These are phyloP conservation scores for Odontophorus gujanensis DNA, from an alignment of 2,113 vertebrate species.

Conservation along the genomic window DNA sequence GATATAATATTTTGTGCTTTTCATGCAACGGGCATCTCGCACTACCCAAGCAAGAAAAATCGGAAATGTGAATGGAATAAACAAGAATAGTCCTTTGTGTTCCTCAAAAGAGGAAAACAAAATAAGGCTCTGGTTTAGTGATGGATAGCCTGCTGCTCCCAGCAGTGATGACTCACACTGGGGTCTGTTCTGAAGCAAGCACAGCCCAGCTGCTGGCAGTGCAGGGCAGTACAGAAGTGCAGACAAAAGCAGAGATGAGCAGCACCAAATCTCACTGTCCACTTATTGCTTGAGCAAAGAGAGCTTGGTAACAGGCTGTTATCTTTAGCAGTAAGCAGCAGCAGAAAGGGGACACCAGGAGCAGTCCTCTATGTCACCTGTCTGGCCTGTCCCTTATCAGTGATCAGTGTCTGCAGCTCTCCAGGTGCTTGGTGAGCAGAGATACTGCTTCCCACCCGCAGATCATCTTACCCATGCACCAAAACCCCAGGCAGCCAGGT, in stretches of 20 bases:
- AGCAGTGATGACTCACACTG: neutral
- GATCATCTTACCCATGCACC: neutral
- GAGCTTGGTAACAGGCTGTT: neutral
- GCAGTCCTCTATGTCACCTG: neutral
- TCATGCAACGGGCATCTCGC: neutral
- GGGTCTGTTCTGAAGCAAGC: neutral
- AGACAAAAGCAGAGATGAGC: accelerated
- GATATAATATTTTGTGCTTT: neutral
- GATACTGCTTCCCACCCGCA: neutral
- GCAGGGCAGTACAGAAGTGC: neutral
- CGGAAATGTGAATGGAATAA: neutral
- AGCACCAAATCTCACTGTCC: neutral
- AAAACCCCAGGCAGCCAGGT: neutral
- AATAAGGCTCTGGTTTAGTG: neutral
- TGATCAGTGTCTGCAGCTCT: constrained; percentile 14
- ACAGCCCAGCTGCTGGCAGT: neutral
- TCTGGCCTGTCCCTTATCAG: neutral
- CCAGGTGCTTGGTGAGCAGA: neutral
- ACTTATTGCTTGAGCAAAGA: neutral
- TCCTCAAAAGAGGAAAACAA: neutral
- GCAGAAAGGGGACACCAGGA: constrained; percentile 18
- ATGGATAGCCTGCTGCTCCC: neutral
- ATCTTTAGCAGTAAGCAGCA: neutral
- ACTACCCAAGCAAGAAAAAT: neutral
- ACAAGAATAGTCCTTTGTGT: neutral